Base-by-base conservation (phyloP, 2,113 vertebrate species). In the Picathartes gymnocephalus region DNA sequence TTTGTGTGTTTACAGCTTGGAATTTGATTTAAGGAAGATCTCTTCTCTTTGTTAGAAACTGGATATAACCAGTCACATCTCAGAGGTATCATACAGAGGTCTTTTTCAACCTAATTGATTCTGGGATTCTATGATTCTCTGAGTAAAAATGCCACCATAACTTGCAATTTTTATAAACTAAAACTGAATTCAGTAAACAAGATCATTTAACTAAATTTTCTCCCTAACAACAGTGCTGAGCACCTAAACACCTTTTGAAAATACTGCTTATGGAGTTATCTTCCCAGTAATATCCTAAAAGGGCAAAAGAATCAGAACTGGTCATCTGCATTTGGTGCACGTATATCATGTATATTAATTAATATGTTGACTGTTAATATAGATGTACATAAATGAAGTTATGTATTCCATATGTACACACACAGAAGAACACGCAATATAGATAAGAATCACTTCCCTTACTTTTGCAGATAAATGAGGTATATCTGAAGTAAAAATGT, bases 361-460 rank as follows among this genome's bases (percentile, higher is more conserved):
- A 3, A 23, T 35, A 35, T 15, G 1, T 27, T 57, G 13, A n/a
- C 22, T 47, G 1, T 7, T 30, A 31, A 31, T 20, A 37, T n/a
- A 6, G 44, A 35, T 10, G 2, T 20, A 23, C 50, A 4, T 14
- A 58, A 47, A 24, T 24, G 20, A 65, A 57, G 2, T 7, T 35
- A 3, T 73, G 4, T 48, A 10, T 72, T 45, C 15, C 53, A 25
- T 4, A 57, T 28, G 9, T 35, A 25, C 2, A 47, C 21, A 37
- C 21, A n/a, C 6, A 33, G 4, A 72, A 48, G 17, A 62, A 27
- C 4, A 37, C 4, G 27, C 18, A 40, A 2, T n/a, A 42, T 13
- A 64, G 2, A 15, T 7, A 77, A 30, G 12, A 84, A 70, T 37
- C 19, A 11, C 0, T 0, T 68, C 54, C 76, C 40, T 51, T 39